Conservation (phyloP, 2,113 vertebrate genomes). For the Amia ocellicauda region DNA sequence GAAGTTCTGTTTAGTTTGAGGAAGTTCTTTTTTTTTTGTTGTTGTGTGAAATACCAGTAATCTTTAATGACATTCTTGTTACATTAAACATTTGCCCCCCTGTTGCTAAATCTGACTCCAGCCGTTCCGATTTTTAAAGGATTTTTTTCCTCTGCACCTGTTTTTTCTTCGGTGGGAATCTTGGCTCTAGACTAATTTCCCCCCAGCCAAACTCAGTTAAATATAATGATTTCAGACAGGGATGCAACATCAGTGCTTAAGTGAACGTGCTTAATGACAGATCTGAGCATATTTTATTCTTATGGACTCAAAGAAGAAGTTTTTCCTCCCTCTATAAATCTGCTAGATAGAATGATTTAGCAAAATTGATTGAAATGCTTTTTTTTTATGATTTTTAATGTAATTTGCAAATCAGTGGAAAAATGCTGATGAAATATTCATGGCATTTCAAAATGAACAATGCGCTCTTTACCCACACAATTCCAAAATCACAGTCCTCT, state of each 20-base stretch:
- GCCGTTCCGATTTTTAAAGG: not conserved
- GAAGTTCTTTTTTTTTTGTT: too few relatives aligned
- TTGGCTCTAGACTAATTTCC: not conserved
- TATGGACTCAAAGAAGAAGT: too few relatives aligned
- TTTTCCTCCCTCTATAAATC: too few relatives aligned
- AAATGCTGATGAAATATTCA: not conserved
- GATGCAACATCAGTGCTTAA: not conserved
- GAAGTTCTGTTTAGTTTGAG: too few relatives aligned
- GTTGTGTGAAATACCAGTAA: too few relatives aligned
- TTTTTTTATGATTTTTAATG: not conserved
- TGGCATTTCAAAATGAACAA: not conserved
- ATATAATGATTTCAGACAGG: not conserved
- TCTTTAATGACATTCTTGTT: too few relatives aligned
- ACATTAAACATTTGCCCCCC: too few relatives aligned
- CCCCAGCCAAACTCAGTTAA: not conserved
- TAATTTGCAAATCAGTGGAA: not conserved
- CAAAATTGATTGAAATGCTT: too few relatives aligned
- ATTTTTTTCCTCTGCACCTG: not conserved
- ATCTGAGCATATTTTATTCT: not conserved
- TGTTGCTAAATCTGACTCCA: too few relatives aligned
- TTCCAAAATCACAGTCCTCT: not conserved
- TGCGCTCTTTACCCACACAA: not conserved
- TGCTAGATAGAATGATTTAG: too few relatives aligned
- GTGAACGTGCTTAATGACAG: not conserved
- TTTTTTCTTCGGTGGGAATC: not conserved